A percentile compares a stretch with the other conserved stretches of the same genome.
These are phyloP conservation scores for Anthoscopus minutus DNA, from an alignment of 2,113 vertebrate genomes.

Conservation along the genomic window DNA sequence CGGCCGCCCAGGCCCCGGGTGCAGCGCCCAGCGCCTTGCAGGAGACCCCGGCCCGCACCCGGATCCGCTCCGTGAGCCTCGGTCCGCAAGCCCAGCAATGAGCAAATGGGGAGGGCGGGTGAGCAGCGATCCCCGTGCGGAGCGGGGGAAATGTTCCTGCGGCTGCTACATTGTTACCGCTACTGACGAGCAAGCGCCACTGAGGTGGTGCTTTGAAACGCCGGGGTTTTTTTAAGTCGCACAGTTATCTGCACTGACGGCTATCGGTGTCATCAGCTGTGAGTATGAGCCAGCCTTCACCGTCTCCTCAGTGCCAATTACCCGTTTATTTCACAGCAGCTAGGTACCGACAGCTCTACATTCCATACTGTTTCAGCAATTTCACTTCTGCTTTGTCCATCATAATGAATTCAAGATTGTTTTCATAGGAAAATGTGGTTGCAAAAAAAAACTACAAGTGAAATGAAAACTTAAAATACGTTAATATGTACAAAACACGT, in stretches of 20 bases:
- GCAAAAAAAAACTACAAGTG: background rate
- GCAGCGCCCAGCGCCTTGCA: background rate
- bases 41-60: background rate
- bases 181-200: background rate
- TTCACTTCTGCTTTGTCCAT: background rate
- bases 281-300: background rate
- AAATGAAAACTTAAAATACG: background rate
- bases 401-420: background rate
- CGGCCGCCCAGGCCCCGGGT: background rate
- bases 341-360: background rate
- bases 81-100: accelerated
- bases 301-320: background rate
- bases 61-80: background rate
- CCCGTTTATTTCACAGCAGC: background rate
- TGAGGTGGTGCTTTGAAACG: background rate
- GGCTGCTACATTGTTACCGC: background rate
- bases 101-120: background rate
- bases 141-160: background rate
- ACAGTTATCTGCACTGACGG: background rate
- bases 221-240: background rate
- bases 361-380: background rate
- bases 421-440: background rate
- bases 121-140: background rate
- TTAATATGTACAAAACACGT: background rate
- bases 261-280: background rate